These are phyloP conservation scores for Clunio marinus DNA, from an alignment of 2,888 invertebrate genomes.

Conservation along the genomic window DNA sequence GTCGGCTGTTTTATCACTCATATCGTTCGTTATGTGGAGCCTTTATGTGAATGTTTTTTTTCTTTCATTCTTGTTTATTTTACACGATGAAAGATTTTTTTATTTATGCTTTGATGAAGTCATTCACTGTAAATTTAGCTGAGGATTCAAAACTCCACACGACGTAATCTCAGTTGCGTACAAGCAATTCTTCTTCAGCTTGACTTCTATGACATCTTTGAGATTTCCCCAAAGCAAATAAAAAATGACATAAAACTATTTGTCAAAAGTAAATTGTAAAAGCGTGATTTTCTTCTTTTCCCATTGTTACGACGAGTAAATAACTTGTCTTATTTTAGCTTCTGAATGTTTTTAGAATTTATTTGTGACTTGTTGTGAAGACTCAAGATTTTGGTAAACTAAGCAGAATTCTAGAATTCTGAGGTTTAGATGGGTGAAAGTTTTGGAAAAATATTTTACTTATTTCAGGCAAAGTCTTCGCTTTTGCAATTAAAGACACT, in stretches of 20 bases:
- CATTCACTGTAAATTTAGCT: background rate
- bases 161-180: background rate
- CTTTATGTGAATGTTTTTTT: conserved; percentile 11
- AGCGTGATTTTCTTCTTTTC: no score
- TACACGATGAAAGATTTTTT: background rate
- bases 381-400: no score
- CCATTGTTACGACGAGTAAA: no score
- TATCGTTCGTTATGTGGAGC: conserved; percentile 6
- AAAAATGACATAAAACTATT: conserved; percentile 28
- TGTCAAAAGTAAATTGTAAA: conserved; percentile 11
- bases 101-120: conserved; percentile 2
- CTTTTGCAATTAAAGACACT: conserved; percentile 13
- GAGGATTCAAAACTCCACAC: background rate
- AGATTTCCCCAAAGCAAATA: no score
- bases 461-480: background rate
- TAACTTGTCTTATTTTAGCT: no score
- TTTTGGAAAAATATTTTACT: no score
- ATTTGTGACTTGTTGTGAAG: no score
- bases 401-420: no score
- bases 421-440: no score
- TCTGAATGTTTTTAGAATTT: no score
- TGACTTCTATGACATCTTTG: no score
- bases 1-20: conserved; percentile 26
- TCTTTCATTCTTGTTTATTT: background rate
- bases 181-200: background rate